phyloP scores from a whole-genome alignment of 2,888 invertebrate species.

The Drosophila planitibia region DNA sequence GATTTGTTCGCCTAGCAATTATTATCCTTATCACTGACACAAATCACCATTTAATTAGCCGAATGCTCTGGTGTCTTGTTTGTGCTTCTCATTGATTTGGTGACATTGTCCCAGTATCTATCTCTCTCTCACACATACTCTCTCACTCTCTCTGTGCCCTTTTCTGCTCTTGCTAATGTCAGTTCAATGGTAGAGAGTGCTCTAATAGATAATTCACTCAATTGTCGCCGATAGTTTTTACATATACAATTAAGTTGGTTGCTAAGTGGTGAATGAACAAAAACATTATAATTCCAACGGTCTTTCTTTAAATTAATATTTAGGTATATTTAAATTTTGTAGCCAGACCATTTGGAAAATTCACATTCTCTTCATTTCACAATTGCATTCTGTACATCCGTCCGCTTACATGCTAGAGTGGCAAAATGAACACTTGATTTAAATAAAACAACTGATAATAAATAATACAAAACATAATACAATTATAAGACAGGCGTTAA shows the following conservation, averaged over 20 bases:
- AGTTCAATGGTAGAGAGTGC: not conserved
- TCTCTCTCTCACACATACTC: not conserved
- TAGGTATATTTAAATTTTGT: not conserved
- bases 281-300: not conserved
- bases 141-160: not conserved
- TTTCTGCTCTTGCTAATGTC: not conserved
- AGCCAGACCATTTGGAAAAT: not conserved
- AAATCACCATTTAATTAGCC: slow-evolving; percentile 82
- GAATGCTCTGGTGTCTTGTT: slow-evolving; percentile 63
- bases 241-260: not conserved
- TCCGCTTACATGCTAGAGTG: not conserved
- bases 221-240: slow-evolving; percentile 12
- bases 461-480: not conserved
- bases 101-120: slow-evolving; percentile 58
- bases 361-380: not conserved
- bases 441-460: not conserved
- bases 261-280: not conserved
- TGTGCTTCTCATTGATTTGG: slow-evolving; percentile 76
- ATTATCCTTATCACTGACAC: slow-evolving; percentile 82
- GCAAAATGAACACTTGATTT: not conserved
- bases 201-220: not conserved
- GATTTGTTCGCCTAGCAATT: slow-evolving; percentile 76
- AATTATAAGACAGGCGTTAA: not conserved
- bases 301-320: not conserved
- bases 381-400: not conserved